Conservation (phyloP, 1,140 invertebrate genomes). For the Aphidius gifuensis region DNA sequence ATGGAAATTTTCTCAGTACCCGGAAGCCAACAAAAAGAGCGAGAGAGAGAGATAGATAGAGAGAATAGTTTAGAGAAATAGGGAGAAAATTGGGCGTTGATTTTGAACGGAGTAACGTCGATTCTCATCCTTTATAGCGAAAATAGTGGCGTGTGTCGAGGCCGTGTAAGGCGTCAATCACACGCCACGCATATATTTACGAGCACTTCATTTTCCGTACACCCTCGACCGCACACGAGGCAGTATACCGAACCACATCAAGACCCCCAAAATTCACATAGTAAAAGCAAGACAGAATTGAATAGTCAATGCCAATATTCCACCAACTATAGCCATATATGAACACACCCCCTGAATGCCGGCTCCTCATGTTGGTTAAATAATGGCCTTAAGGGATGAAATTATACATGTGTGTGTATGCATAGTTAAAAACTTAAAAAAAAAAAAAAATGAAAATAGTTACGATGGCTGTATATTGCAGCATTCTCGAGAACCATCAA, state of each 20-base stretch:
- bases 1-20: too few species aligned
- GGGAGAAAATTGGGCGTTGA: too few species aligned
- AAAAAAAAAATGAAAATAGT: too few species aligned
- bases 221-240: slow-evolving; percentile 30
- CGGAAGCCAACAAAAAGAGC: too few species aligned
- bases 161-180: slow-evolving; percentile 54
- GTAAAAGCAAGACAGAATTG: neutral
- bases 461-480: too few species aligned
- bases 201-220: slow-evolving; percentile 37
- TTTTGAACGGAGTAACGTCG: too few species aligned
- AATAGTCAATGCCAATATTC: neutral
- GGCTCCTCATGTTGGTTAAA: slow-evolving; percentile 50
- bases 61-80: too few species aligned
- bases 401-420: too few species aligned
- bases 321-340: neutral
- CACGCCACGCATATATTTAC: slow-evolving; percentile 51
- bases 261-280: too few species aligned
- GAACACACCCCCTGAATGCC: slow-evolving; percentile 35
- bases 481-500: too few species aligned
- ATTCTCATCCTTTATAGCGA: slow-evolving; percentile 7
- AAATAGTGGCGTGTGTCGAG: slow-evolving; percentile 29
- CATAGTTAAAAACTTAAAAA: too few species aligned
- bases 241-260: neutral
- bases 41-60: too few species aligned
- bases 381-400: slow-evolving; percentile 44